Base-by-base conservation (phyloP, 2,888 invertebrate species). In the Athalia rosae region DNA sequence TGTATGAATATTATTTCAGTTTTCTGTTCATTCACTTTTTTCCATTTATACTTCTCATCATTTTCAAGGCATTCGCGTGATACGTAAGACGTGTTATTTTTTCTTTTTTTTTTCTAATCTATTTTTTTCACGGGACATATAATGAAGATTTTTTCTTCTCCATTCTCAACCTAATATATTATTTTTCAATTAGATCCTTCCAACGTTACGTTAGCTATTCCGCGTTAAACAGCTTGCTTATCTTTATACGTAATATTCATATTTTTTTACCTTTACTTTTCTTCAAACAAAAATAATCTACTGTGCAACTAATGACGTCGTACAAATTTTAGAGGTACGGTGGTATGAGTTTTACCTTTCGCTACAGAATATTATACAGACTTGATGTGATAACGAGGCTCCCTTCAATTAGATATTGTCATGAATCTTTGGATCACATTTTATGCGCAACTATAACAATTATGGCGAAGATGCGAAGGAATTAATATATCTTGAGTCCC, bases 371-470 rank as follows among this genome's bases (percentile, higher is more conserved):
- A 28, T 28, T 28, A 8, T 58, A 58, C 71, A 71, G 58, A 58
- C 45, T 71, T 71, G 58, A 58, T 58, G 71, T 1, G 28, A 71
- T 58, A 58, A 58, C 66, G 61, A 61, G 71, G 58, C 58, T 71
- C 58, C 71, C 58, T 71, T 45, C n/a, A 7, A 28, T 28, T 28
- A 71, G 58, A 74, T 74, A 74, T 74, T 74, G 74, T 74, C 74
- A 62, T 74, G 50, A 28, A 74, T 62, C 59, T 74, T 74, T 61
- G 61, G 61, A 74, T 74, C 61, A 62, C 47, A 62, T 62, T 74
- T 48, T 74, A 74, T 62, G 74, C 61, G 61, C 74, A 74, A 74
- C 61, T 61, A 45, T 43, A 58, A 71, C 48, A 53, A 53, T 53
- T 43, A 64, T 7, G 28, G 67, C 53, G 56, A 58, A 58, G 45